Percentiles rank a stretch among this genome's conserved stretches.
Conservation (phyloP, 1,140 invertebrate species). For the Pseudoatta argentina region DNA sequence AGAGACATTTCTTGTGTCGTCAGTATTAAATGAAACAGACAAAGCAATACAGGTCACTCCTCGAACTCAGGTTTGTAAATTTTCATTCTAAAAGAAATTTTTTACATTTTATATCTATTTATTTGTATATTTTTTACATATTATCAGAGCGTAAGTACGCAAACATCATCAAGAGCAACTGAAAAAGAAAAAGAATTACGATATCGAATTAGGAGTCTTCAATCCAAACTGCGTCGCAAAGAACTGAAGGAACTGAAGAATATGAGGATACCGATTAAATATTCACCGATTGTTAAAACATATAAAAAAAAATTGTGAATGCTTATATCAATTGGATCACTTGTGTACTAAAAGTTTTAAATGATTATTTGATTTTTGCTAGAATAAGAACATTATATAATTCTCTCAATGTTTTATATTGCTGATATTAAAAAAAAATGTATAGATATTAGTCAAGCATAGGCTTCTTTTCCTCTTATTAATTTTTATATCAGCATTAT, state of each 20-base stretch:
- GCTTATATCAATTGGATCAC: too few species aligned
- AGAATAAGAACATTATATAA: too few species aligned
- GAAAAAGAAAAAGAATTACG: not conserved
- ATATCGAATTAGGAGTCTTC: not conserved
- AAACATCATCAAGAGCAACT: not conserved
- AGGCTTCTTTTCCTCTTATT: too few species aligned
- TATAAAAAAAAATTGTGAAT: not conserved
- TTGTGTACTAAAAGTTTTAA: too few species aligned
- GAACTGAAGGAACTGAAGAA: not conserved
- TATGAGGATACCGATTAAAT: too few species aligned
- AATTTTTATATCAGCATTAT: too few species aligned
- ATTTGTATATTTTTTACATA: not conserved
- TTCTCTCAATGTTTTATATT: too few species aligned
- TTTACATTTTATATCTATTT: not conserved
- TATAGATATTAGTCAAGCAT: too few species aligned
- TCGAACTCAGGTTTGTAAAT: slow-evolving; percentile 10
- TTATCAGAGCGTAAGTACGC: not conserved
- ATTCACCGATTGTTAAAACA: not conserved
- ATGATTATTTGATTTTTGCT: too few species aligned
- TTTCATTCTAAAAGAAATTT: not conserved
- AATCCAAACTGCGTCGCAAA: not conserved
- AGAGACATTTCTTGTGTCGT: not conserved
- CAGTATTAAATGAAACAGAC: not conserved
- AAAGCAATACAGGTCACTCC: not conserved
- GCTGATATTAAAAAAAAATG: too few species aligned